Evolutionary conservation across 2,888 invertebrate species (phyloP).

Genomic region (Ormyrus nitidulus): DNA sequence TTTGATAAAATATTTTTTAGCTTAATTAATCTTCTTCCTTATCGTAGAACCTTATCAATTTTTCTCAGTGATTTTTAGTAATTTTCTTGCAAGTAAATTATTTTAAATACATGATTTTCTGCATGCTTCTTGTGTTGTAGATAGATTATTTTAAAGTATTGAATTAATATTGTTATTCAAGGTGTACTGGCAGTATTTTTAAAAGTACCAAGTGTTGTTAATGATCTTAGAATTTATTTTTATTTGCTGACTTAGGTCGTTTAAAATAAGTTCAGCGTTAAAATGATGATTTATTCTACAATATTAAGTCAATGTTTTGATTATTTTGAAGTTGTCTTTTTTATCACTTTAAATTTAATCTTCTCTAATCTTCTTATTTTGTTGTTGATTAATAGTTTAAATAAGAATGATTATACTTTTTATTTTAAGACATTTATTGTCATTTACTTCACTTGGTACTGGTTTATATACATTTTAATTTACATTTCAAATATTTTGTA

Average conservation of each 20-base stretch:
- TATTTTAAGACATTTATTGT: neutral
- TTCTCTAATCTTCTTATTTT: slow-evolving; percentile 4
- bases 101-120: slow-evolving; percentile 51
- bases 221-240: slow-evolving; percentile 3
- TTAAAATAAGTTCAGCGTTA: slow-evolving; percentile 2
- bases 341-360: neutral
- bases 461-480: slow-evolving; percentile 22
- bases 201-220: slow-evolving; percentile 50
- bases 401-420: neutral
- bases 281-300: neutral
- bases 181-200: slow-evolving; percentile 41
- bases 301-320: neutral
- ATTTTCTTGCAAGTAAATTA: slow-evolving; percentile 50
- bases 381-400: neutral
- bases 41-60: slow-evolving; percentile 31
- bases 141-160: slow-evolving; percentile 55
- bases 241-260: no score
- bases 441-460: slow-evolving; percentile 54
- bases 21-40: neutral
- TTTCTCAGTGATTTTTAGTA: slow-evolving; percentile 46
- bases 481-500: slow-evolving; percentile 57
- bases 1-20: slow-evolving; percentile 2
- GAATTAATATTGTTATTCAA: slow-evolving; percentile 45
- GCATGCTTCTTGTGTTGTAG: slow-evolving; percentile 59
- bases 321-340: neutral